phyloP scores from a whole-genome alignment of 1,140 invertebrate species.

The Pachyrhynchus sulphureomaculatus region DNA sequence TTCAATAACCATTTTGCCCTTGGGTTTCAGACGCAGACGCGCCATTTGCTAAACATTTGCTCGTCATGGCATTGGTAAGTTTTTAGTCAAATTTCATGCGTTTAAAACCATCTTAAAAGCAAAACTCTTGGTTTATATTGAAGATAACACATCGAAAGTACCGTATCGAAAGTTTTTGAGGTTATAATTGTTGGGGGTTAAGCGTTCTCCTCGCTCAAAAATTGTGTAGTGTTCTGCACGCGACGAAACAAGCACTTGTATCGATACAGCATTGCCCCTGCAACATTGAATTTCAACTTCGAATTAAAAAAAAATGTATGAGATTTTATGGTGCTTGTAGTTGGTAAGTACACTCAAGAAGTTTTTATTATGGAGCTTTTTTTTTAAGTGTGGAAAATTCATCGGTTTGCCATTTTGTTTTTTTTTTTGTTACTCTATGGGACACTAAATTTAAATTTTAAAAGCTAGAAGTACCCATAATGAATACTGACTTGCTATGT shows the following conservation, averaged over 20 bases:
- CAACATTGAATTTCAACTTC: slow-evolving; percentile 2
- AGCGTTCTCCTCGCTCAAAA: not conserved
- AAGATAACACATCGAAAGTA: not conserved
- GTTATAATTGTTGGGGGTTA: not conserved
- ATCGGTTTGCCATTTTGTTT: too few species aligned
- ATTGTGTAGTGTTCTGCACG: slow-evolving; percentile 7
- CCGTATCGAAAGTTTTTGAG: slow-evolving; percentile 1
- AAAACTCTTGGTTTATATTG: not conserved
- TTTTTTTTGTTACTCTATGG: too few species aligned
- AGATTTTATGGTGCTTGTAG: too few species aligned
- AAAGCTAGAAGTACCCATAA: too few species aligned
- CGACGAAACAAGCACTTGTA: not conserved
- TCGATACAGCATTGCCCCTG: slow-evolving; percentile 12
- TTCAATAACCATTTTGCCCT: slow-evolving; percentile 30
- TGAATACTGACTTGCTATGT: too few species aligned
- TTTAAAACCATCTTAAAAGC: slow-evolving; percentile 1
- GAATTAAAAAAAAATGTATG: too few species aligned
- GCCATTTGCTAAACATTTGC: slow-evolving; percentile 54
- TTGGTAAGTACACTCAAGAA: too few species aligned
- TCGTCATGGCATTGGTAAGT: slow-evolving; percentile 53
- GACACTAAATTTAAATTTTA: too few species aligned
- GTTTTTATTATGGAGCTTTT: too few species aligned
- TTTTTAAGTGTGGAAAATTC: too few species aligned
- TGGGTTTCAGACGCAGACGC: slow-evolving; percentile 31
- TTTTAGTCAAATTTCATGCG: slow-evolving; percentile 15